A percentile compares a stretch with the other conserved stretches of the same genome.
phyloP scores from a whole-genome alignment of 2,888 invertebrate genomes.

The Pseudococcus jackbeardsleyi region DNA sequence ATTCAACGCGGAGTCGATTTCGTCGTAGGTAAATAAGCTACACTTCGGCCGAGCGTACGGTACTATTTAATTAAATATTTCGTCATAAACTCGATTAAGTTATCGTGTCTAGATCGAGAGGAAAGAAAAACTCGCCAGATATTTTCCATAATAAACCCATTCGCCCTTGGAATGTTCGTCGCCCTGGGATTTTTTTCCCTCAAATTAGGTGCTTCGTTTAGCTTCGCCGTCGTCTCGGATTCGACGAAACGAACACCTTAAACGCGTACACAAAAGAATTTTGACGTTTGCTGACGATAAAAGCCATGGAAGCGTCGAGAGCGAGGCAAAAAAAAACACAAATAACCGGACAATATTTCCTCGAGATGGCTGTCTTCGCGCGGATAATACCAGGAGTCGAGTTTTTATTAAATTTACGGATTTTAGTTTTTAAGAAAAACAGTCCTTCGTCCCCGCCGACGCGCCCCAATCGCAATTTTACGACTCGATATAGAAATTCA shows the following conservation, averaged over 20 bases:
- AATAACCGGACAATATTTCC: conserved; percentile 45
- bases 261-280: background rate
- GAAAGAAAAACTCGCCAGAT: background rate
- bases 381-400: conserved; percentile 26
- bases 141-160: background rate
- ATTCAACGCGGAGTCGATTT: background rate
- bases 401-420: conserved; percentile 56
- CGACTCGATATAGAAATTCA: conserved; percentile 65
- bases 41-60: background rate
- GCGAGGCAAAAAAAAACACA: background rate
- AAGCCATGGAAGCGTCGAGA: background rate
- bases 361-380: conserved; percentile 1
- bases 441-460: background rate
- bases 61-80: background rate
- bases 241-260: conserved; percentile 8
- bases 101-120: background rate
- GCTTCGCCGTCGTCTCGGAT: background rate
- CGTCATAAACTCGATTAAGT: background rate
- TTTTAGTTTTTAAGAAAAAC: conserved; percentile 55
- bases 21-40: background rate
- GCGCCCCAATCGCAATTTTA: conserved; percentile 57
- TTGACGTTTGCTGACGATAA: conserved; percentile 36
- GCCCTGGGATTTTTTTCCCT: background rate
- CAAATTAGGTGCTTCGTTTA: background rate
- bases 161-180: background rate